Evolutionary conservation across 2,797 vertebrate genomes (phyloP), one percentile per base, ranked within the genome.

Genomic region (Brotula barbata): DNA sequence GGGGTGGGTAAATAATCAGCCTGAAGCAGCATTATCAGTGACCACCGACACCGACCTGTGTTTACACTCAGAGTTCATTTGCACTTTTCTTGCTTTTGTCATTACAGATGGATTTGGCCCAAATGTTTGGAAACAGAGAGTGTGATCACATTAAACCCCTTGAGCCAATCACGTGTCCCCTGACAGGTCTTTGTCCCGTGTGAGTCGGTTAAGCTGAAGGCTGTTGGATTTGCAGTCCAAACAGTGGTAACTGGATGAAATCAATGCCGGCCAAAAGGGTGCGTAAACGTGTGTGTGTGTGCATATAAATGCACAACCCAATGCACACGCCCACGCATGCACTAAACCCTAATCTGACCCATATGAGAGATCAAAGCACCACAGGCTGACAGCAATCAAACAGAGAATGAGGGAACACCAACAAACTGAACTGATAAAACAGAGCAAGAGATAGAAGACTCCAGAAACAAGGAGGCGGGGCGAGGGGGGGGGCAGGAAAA

Each of bases 341-440:
- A 64, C 62, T 68, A 15, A 19, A 31, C 37, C 48, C 71, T 86
- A 89, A 88, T 90, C 85, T 79, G 68, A 72, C 58, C 81, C 79
- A 77, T 78, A 73, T 68, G 65, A 71, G 68, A 77, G 87, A 90
- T 91, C 84, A 91, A 91, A 92, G 89, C 80, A 48, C 49, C 17
- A 17, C 52, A 42, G 58, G 75, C 78, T 76, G 80, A 65, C 19
- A 76, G 65, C 68, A 50, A 28, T 85, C 73, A 85, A 67, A 85
- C 78, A 77, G 68, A 73, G 75, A 71, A 63, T 46, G 73, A 71
- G 74, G 73, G 68, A 81, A 78, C 34, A 59, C 58, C 75, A 83
- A 60, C 58, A 85, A 83, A 82, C 81, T 55, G 74, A 69, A 73
- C 76, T 71, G 83, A 88, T 84, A 83, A 75, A 70, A 50, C 21